phyloP scores from a whole-genome alignment of 2,113 vertebrate genomes.

The Datnioides undecimradiatus region DNA sequence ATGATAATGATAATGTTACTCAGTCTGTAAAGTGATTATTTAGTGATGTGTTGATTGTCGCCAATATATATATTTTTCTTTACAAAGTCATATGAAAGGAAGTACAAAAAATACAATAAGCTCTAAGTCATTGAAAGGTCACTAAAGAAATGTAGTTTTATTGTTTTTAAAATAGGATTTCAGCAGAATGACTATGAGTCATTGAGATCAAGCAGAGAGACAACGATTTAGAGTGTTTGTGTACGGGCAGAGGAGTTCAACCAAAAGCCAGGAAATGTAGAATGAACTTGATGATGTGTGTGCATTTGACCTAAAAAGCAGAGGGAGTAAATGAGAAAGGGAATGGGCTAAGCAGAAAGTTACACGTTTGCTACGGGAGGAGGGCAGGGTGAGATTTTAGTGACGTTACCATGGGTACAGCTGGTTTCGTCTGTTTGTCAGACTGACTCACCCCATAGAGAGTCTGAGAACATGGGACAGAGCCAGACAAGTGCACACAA shows the following conservation, averaged over 20 bases:
- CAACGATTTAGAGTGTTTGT: not conserved
- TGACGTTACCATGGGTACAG: conserved; percentile 53
- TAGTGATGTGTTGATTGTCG: too few species aligned
- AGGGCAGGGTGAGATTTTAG: conserved; percentile 6
- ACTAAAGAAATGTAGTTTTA: too few species aligned
- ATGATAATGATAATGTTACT: too few species aligned
- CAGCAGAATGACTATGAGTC: not conserved
- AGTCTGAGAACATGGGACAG: conserved; percentile 25
- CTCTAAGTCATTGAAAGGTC: not conserved
- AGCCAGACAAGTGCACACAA: not conserved
- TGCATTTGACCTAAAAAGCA: not conserved
- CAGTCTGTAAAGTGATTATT: too few species aligned
- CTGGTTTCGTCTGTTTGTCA: conserved; percentile 15
- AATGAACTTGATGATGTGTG: not conserved
- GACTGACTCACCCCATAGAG: conserved; percentile 48
- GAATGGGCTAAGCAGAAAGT: not conserved
- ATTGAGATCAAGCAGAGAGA: not conserved
- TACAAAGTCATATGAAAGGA: not conserved
- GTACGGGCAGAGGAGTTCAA: not conserved
- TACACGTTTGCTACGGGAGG: not conserved
- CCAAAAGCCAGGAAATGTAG: not conserved
- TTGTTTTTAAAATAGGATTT: too few species aligned
- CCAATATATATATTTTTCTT: too few species aligned
- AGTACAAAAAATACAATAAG: not conserved
- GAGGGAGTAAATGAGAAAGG: not conserved